Base-by-base conservation (phyloP, 2,888 invertebrate genomes). In the Clunio marinus region DNA sequence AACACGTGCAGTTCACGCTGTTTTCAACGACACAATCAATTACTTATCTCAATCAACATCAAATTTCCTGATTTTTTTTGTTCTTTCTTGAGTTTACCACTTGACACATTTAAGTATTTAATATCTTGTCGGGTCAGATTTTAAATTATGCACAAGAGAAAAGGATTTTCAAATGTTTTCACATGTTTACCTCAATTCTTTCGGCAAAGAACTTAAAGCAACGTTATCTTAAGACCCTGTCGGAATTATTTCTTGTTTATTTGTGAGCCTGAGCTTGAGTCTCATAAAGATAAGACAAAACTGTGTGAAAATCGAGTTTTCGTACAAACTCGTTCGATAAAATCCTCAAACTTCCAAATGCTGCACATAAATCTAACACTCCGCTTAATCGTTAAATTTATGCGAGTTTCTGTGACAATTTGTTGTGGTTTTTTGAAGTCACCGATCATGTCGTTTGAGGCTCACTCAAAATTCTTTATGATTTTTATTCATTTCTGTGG, bases 221-320 rank as follows among this genome's bases (percentile, higher is more conserved):
- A 17, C 51, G 51, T 51, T 51, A 51, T 51, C 51, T 51, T 51
- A 51, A 51, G 24, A 51, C 51, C 20, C 20, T 20, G 51, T 7
- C 24, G 51, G 8, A 22, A 7, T 20, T 17, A 17, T 41, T 51
- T 51, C 51, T 51, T 51, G 51, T 51, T 51, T 45, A 32, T 13
- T 45, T n/a, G n/a, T n/a, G n/a, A n/a, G n/a, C n/a, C n/a, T n/a
- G n/a, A n/a, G n/a, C n/a, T 45, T 45, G 15, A 45, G 17, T 5
- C 45, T 45, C 17, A 45, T 45, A 15, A 45, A 45, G 45, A 45
- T 45, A 45, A 45, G 45, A 45, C 13, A 4, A 4, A 45, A 45
- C n/a, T 15, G 45, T 45, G 45, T 45, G 45, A 45, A 45, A 45
- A 45, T 13, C 45, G 13, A 45, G 45, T 45, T 45, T 45, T 17